These are phyloP conservation scores for Agrilus biguttatus DNA, from an alignment of 2,888 invertebrate genomes.

Conservation along the genomic window DNA sequence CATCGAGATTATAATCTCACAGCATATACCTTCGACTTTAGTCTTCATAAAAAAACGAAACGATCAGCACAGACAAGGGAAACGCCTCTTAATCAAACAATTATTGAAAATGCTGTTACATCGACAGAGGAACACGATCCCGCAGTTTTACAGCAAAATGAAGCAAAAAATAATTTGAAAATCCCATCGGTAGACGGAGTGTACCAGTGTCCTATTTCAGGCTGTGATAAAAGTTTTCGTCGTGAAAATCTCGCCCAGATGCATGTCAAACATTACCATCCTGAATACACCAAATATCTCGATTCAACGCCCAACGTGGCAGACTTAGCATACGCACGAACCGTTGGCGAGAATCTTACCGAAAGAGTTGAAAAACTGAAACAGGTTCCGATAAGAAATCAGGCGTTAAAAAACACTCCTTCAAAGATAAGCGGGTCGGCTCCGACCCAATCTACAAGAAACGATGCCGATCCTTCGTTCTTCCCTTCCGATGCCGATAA, in stretches of 20 bases:
- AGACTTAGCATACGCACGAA: constrained; percentile 71
- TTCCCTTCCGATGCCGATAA: too few relatives aligned
- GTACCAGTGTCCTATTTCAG: constrained; percentile 61
- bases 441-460: too few relatives aligned
- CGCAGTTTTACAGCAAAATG: constrained; percentile 1
- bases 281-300: constrained; percentile 58
- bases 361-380: constrained; percentile 12
- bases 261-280: constrained; percentile 91
- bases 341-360: constrained; percentile 43
- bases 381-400: constrained; percentile 3
- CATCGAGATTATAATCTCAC: constrained; percentile 32
- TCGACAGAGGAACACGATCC: constrained; percentile 1
- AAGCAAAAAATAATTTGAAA: constrained; percentile 19
- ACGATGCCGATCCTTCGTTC: too few relatives aligned
- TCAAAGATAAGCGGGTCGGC: neutral
- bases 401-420: constrained; percentile 4
- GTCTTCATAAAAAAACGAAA: constrained; percentile 35
- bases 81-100: neutral
- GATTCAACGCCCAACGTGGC: constrained; percentile 75
- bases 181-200: constrained; percentile 46
- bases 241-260: constrained; percentile 83
- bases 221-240: constrained; percentile 78
- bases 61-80: constrained; percentile 1
- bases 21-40: constrained; percentile 42
- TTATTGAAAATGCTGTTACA: constrained; percentile 1